phyloP scores from a whole-genome alignment of 2,797 vertebrate genomes.

The Sebastes nivosus region DNA sequence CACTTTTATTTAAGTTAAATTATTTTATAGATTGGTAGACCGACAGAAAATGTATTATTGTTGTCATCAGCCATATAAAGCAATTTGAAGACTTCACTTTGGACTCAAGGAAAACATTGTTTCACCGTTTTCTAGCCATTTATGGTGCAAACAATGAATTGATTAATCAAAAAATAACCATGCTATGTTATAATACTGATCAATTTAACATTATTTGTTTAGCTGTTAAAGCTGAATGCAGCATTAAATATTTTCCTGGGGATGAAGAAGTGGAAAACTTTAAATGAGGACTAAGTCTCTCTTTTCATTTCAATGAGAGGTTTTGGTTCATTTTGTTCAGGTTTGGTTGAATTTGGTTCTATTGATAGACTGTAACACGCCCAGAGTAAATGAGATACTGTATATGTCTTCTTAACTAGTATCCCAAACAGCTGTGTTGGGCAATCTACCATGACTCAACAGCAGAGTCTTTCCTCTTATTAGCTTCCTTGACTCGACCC shows the following conservation, averaged over 20 bases:
- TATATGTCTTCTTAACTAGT: neutral
- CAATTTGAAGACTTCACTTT: neutral
- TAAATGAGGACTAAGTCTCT: neutral
- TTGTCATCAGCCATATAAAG: neutral
- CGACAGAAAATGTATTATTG: neutral
- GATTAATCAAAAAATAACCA: neutral
- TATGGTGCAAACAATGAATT: neutral
- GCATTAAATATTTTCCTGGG: neutral
- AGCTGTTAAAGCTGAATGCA: neutral
- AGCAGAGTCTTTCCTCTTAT: slow-evolving; percentile 2
- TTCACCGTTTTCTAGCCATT: neutral
- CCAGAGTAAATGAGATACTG: neutral
- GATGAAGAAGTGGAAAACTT: neutral
- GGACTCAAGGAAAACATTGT: neutral
- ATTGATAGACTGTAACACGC: neutral
- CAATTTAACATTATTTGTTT: neutral
- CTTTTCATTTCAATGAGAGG: neutral
- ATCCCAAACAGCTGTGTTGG: neutral
- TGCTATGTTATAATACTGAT: neutral
- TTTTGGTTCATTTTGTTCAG: neutral
- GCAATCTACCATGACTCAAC: neutral
- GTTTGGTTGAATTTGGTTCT: neutral
- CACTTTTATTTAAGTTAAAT: neutral
- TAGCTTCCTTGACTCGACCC: slow-evolving; percentile 7
- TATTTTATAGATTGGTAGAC: neutral